A percentile compares a stretch with the other conserved stretches of the same genome.
Conservation (phyloP, 1,140 invertebrate genomes). For the Nilaparvata lugens region DNA sequence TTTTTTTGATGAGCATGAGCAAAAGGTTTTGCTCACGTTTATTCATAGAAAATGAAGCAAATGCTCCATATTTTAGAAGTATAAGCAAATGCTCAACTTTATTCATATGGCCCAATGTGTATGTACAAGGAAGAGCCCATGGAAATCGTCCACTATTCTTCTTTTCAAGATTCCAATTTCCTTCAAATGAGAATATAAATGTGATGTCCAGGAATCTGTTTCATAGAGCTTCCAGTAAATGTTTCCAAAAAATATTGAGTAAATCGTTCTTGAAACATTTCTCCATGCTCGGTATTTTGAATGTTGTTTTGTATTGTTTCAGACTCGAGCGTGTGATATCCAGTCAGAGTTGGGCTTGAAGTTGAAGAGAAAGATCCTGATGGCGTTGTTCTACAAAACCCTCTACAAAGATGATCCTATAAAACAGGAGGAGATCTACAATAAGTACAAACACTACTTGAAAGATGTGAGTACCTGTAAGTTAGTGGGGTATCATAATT, state of each 20-base stretch:
- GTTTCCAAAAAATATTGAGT: background rate
- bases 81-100: too few species aligned
- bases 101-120: too few species aligned
- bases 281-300: background rate
- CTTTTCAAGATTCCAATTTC: too few species aligned
- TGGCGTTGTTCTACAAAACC: conserved; percentile 61
- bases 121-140: too few species aligned
- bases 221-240: background rate
- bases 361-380: conserved; percentile 74
- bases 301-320: conserved; percentile 25
- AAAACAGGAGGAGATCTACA: conserved; percentile 63
- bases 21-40: too few species aligned
- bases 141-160: too few species aligned
- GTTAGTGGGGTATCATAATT: too few species aligned
- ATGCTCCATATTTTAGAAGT: too few species aligned
- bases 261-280: background rate
- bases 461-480: conserved; percentile 56
- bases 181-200: too few species aligned
- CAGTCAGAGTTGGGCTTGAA: conserved; percentile 69
- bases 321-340: conserved; percentile 81
- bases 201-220: too few species aligned
- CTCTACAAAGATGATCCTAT: conserved; percentile 59
- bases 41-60: too few species aligned
- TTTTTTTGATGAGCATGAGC: too few species aligned
- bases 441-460: conserved; percentile 77